Conservation (phyloP, 1,140 invertebrate species). For the Papilio polyxenes region DNA sequence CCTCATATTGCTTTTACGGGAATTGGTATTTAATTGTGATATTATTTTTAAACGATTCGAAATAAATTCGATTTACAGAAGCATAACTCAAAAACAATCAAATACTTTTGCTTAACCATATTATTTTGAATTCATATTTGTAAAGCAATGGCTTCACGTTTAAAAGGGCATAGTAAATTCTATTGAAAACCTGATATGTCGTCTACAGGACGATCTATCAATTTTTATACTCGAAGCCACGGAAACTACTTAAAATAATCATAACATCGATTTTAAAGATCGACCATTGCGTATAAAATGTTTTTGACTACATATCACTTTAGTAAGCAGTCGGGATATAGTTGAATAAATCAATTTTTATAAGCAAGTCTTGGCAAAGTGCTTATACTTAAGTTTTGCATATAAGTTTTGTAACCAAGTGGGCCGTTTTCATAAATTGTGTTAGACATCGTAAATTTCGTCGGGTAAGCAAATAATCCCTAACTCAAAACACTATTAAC, state of each 20-base stretch:
- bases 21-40: slow-evolving; percentile 19
- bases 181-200: no score
- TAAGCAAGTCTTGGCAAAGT: background rate
- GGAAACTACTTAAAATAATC: no score
- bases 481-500: slow-evolving; percentile 38
- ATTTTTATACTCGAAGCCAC: no score
- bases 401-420: slow-evolving; percentile 14
- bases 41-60: background rate
- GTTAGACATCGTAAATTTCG: slow-evolving; percentile 27
- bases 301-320: background rate
- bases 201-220: no score
- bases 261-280: no score
- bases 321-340: background rate
- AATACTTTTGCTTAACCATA: no score
- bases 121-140: background rate
- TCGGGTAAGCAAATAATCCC: slow-evolving; percentile 27
- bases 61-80: no score
- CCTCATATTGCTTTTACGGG: slow-evolving; percentile 22
- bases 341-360: background rate
- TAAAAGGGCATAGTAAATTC: no score
- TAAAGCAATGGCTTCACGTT: background rate
- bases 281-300: no score
- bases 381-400: background rate
- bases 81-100: no score
- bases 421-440: slow-evolving; percentile 23